Percentiles rank a stretch among this genome's conserved stretches.
These are phyloP conservation scores for Fragum whitleyi DNA, from an alignment of 2,888 invertebrate genomes.

Conservation along the genomic window DNA sequence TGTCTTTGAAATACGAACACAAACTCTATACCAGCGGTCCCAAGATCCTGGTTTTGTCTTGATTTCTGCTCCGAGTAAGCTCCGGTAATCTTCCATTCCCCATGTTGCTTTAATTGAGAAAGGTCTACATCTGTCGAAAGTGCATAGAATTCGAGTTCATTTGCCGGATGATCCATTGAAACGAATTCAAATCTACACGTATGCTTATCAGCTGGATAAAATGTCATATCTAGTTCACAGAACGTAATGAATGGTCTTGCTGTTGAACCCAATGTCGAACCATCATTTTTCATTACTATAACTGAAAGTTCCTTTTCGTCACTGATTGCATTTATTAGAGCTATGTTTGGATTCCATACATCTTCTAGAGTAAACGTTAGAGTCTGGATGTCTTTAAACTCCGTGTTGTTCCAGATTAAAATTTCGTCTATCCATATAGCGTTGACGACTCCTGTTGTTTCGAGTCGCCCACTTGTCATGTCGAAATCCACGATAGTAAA, in stretches of 20 bases:
- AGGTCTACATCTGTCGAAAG: not conserved
- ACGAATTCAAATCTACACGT: not conserved
- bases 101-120: not conserved
- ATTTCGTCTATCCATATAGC: not conserved
- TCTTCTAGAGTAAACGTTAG: not conserved
- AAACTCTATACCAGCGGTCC: not conserved
- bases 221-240: conserved; percentile 1
- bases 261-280: not conserved
- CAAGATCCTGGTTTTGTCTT: not conserved
- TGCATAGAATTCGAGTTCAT: not conserved
- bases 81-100: not conserved
- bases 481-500: not conserved
- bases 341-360: not conserved
- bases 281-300: not conserved
- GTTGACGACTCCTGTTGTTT: not conserved
- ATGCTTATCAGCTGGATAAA: not conserved
- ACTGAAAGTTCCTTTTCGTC: not conserved
- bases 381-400: not conserved
- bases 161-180: not conserved
- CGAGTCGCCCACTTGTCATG: conserved; percentile 4
- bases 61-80: not conserved
- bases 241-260: not conserved
- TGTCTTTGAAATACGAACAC: not conserved
- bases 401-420: not conserved
- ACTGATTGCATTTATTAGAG: not conserved